Conservation (phyloP, 2,888 invertebrate genomes). For the Drosophila eohydei region DNA sequence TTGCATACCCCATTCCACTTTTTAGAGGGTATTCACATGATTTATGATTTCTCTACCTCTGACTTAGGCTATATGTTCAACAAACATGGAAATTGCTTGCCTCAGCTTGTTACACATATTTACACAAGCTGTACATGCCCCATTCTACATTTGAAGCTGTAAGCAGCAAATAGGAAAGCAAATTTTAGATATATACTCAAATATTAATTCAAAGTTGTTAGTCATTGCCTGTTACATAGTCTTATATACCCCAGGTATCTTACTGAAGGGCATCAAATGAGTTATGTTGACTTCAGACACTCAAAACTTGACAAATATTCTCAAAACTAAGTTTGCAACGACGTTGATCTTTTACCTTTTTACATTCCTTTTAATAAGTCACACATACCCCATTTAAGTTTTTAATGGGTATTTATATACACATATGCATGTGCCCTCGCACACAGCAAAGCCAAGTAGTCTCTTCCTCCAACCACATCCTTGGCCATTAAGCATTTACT, state of each 20-base stretch:
- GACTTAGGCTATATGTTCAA: no score
- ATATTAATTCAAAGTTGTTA: not conserved
- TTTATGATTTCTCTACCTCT: not conserved
- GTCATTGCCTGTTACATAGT: not conserved
- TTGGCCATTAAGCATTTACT: not conserved
- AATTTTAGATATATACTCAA: not conserved
- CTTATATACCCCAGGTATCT: not conserved
- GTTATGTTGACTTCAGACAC: not conserved
- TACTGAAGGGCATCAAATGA: not conserved
- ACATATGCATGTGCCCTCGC: not conserved
- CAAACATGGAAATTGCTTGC: no score
- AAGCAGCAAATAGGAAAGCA: not conserved
- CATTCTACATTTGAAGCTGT: no score
- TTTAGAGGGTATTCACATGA: not conserved
- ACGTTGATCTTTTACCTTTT: not conserved
- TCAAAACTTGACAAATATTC: no score
- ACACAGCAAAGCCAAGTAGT: not conserved
- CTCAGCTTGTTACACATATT: no score
- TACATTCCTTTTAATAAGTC: not conserved
- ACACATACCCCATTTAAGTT: not conserved
- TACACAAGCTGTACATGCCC: no score
- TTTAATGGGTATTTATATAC: not conserved
- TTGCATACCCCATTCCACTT: not conserved
- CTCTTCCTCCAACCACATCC: conserved; percentile 7
- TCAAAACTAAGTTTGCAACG: not conserved